Conservation (phyloP, 2,113 vertebrate species). For the Pelodiscus sinensis region DNA sequence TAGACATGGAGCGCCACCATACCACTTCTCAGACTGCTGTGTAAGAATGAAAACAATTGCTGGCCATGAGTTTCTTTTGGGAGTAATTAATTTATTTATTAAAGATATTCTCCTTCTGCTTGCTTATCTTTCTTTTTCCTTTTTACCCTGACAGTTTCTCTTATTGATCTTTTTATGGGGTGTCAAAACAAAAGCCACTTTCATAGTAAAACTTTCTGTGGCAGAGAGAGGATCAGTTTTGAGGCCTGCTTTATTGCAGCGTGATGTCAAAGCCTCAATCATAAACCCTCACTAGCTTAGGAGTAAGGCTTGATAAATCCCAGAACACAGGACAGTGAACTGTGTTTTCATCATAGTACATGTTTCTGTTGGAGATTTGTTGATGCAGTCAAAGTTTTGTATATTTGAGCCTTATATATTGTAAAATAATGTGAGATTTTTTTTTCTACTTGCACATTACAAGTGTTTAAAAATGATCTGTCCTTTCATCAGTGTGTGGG, state of each 20-base stretch:
- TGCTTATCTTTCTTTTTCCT: fast-evolving
- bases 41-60: neutral
- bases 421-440: neutral
- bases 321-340: neutral
- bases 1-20: neutral
- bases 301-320: neutral
- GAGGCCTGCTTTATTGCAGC: neutral
- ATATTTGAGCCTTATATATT: neutral
- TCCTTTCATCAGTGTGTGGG: neutral
- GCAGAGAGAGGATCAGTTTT: neutral
- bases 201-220: neutral
- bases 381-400: neutral
- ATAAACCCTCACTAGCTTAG: neutral
- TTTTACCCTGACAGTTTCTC: neutral
- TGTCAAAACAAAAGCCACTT: neutral
- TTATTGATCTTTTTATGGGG: neutral
- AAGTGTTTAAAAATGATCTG: neutral
- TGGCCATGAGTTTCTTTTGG: neutral
- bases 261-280: neutral
- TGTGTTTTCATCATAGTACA: neutral
- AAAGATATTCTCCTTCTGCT: neutral
- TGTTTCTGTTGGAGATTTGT: neutral
- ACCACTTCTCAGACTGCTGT: neutral
- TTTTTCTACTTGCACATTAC: neutral
- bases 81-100: neutral